Conservation (phyloP, 1,140 invertebrate species). For the Drepana arcuata region DNA sequence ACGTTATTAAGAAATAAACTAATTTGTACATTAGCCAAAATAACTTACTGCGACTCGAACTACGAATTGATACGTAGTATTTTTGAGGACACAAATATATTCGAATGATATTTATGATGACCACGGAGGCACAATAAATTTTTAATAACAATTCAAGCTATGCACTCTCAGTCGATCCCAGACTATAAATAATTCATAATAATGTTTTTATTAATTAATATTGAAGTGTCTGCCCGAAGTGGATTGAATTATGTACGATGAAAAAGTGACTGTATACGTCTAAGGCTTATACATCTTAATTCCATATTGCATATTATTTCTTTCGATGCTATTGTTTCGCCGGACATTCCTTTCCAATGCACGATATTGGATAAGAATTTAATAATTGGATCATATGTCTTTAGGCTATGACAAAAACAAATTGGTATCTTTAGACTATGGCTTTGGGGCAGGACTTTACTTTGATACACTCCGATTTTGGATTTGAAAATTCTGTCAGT, state of each 20-base stretch:
- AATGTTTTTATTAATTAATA: slow-evolving; percentile 54
- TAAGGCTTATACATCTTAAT: slow-evolving; percentile 29
- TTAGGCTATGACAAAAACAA: slow-evolving; percentile 38
- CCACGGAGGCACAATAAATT: slow-evolving; percentile 32
- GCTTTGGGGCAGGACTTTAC: too few species aligned
- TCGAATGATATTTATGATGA: slow-evolving; percentile 18
- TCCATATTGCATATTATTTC: slow-evolving; percentile 44
- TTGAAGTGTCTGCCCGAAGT: slow-evolving; percentile 26
- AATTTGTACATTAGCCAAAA: too few species aligned
- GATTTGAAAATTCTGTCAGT: too few species aligned
- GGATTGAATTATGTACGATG: slow-evolving; percentile 19
- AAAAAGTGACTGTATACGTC: slow-evolving; percentile 16
- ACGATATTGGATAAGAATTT: slow-evolving; percentile 34
- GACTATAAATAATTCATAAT: slow-evolving; percentile 49
- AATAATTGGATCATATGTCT: slow-evolving; percentile 47
- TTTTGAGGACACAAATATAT: neutral
- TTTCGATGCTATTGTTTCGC: slow-evolving; percentile 36
- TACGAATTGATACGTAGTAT: too few species aligned
- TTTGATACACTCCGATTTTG: slow-evolving; percentile 1
- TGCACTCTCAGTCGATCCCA: slow-evolving; percentile 13
- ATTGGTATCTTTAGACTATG: slow-evolving; percentile 33
- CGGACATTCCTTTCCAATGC: slow-evolving; percentile 22
- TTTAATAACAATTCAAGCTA: slow-evolving; percentile 21
- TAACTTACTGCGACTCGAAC: too few species aligned
- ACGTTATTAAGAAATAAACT: too few species aligned